Evolutionary conservation across 1,140 invertebrate genomes (phyloP).

Genomic region (Bombus waltoni): DNA sequence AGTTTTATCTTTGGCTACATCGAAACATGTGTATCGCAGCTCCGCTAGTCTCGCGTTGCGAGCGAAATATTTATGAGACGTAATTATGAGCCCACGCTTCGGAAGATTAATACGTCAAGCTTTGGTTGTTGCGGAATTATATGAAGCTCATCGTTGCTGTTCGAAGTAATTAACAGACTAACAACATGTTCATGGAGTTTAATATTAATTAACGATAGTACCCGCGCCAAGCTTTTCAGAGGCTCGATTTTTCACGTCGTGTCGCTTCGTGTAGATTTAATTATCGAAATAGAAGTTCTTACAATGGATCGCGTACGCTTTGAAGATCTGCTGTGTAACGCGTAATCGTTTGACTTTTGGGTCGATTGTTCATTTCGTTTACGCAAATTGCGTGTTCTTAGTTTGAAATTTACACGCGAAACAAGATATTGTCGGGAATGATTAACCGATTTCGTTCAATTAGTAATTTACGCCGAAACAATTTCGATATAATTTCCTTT

Average conservation of each 20-base stretch:
- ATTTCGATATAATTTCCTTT: not conserved
- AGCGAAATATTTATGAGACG: slow-evolving; percentile 14
- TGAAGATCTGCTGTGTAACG: not conserved
- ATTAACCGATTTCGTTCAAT: not conserved
- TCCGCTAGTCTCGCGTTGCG: not conserved
- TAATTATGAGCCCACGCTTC: not conserved
- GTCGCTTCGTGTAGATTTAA: not conserved
- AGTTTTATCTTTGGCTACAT: not conserved
- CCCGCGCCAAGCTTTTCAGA: not conserved
- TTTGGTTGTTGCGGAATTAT: slow-evolving; percentile 6
- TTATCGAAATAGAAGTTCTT: not conserved
- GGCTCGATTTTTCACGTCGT: not conserved
- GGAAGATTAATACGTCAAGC: slow-evolving; percentile 27
- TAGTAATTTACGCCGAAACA: not conserved
- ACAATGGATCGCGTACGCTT: not conserved
- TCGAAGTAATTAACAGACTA: not conserved
- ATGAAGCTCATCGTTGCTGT: not conserved
- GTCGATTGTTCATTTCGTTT: not conserved
- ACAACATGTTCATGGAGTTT: not conserved
- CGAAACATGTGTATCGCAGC: not conserved
- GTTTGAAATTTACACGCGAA: not conserved
- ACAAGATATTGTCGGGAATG: not conserved
- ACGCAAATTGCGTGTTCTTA: not conserved
- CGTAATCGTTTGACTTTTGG: not conserved
- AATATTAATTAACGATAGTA: not conserved